phyloP scores from a whole-genome alignment of 2,797 vertebrate species.

The Leptodactylus fallax region DNA sequence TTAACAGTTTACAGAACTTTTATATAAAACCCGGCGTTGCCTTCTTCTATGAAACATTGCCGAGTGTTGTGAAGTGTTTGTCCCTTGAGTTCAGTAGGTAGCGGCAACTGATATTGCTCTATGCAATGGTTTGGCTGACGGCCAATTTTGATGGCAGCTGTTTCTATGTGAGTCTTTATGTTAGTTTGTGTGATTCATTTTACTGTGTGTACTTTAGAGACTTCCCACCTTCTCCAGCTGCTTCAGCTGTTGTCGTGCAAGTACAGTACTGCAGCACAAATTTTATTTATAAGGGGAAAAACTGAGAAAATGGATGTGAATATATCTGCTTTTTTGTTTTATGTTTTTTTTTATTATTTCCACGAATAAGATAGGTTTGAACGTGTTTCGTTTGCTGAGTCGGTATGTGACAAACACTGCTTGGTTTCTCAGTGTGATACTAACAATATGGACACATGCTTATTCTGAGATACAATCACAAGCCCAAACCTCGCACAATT shows the following conservation, averaged over 20 bases:
- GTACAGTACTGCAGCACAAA: not conserved
- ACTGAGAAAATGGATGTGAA: constrained; percentile 32
- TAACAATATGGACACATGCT: constrained; percentile 45
- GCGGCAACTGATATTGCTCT: constrained; percentile 2
- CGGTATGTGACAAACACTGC: constrained; percentile 7
- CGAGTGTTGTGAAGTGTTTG: not conserved
- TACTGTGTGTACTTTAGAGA: constrained; percentile 27
- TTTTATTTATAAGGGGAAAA: constrained; percentile 31
- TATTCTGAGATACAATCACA: constrained; percentile 34
- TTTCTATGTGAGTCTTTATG: constrained; percentile 30
- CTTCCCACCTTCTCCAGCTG: constrained; percentile 32
- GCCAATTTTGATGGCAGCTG: constrained; percentile 17
- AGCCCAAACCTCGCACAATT: not conserved
- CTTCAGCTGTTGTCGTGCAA: not conserved
- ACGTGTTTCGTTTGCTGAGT: constrained; percentile 42
- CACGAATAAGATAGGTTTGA: not conserved
- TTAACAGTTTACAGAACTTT: not conserved
- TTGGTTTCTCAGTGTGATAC: constrained; percentile 31
- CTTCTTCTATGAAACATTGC: not conserved
- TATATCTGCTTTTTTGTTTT: constrained; percentile 17
- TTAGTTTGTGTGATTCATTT: constrained; percentile 29
- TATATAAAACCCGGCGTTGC: not conserved
- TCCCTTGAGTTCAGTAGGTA: constrained; percentile 12
- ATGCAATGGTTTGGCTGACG: not conserved
- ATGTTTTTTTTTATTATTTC: not conserved